Base-by-base conservation (phyloP, 2,113 vertebrate species). In the Hoplias malabaricus region DNA sequence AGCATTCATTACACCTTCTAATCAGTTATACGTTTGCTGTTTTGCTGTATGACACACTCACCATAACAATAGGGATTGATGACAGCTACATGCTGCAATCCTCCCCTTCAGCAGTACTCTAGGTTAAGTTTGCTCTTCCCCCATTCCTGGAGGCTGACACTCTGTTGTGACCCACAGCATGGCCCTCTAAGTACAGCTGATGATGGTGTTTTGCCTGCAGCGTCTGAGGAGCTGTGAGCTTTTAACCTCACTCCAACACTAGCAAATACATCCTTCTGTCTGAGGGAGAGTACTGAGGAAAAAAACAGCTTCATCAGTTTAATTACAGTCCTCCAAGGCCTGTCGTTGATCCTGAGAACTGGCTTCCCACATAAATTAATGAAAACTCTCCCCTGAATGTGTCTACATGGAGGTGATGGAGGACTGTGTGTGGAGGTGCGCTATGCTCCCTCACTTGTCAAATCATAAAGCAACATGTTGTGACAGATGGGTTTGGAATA, bases 141-240 rank as follows among this genome's bases (percentile, higher is more conserved):
- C 54, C 38, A 4, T 77, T 65, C 43, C 50, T 53, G 40, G 54
- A 29, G 61, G 62, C 63, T 25, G 19, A 11, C 38, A 48, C 66
- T 5, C 38, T 65, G 53, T 61, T 63, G 38, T 59, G 67, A 82
- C 69, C 69, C 40, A 23, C 62, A 43, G 76, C 57, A 43, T 70
- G 67, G 70, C 50, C 67, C 33, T 75, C 67, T 27, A 66, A 75
- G 36, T 80, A 25, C 65, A 50, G 40, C 74, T 67, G 50, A 82
- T 82, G 61, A 82, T 78, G 65, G 61, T 67, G 57, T 70, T 78
- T 78, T 48, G 65, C 75, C 75, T 82, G 74, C 6, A 31, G 62
- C 14, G 42, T 21, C 42, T n/a, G 34, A 38, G 25, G 27, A 53
- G 42, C 38, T 78, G 56, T 27, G 59, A 75, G 59, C 50, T 38